phyloP scores from a whole-genome alignment of 2,113 vertebrate genomes.

The Monopterus albus region DNA sequence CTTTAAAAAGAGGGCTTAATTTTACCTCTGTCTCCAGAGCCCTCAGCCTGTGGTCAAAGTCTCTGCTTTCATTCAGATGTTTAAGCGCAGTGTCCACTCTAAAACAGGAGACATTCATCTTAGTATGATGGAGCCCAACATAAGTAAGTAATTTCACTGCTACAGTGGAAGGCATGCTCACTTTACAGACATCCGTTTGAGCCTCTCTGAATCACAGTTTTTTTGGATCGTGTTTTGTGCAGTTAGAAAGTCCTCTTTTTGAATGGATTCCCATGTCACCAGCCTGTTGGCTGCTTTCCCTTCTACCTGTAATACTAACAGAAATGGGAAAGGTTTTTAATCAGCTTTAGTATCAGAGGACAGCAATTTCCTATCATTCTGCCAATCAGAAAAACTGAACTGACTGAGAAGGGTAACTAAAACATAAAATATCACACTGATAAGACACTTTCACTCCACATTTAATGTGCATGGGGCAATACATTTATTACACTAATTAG shows the following conservation, averaged over 20 bases:
- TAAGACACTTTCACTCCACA: too few species aligned
- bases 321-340: neutral
- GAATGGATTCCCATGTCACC: constrained; percentile 89
- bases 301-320: constrained; percentile 67
- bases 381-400: too few species aligned
- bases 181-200: constrained; percentile 89
- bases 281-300: constrained; percentile 79
- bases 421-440: too few species aligned
- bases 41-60: constrained; percentile 61
- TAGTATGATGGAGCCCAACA: neutral
- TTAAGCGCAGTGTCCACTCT: constrained; percentile 85
- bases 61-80: constrained; percentile 58
- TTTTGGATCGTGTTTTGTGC: constrained; percentile 81
- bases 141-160: neutral
- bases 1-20: too few species aligned
- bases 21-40: constrained; percentile 78
- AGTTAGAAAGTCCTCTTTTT: constrained; percentile 88
- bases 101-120: neutral
- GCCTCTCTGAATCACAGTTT: constrained; percentile 85
- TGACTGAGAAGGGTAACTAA: too few species aligned
- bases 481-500: neutral
- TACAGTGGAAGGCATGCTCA: constrained; percentile 51
- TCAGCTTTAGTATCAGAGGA: too few species aligned
- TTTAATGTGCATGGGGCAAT: neutral
- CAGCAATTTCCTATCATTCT: too few species aligned